Base-by-base conservation (phyloP, 2,113 vertebrate genomes). In the Tylochromis polylepis region DNA sequence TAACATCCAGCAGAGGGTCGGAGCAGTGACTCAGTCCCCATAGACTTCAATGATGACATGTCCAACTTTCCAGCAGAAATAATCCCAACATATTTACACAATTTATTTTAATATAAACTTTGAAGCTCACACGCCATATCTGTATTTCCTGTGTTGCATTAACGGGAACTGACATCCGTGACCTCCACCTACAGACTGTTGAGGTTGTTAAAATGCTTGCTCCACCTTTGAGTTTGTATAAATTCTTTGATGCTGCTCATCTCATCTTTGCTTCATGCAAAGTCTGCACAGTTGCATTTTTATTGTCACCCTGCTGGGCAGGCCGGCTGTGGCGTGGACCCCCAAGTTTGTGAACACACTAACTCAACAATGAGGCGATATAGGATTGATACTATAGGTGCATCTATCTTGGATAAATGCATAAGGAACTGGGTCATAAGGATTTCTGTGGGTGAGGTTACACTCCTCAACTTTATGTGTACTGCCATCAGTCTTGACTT, bases 101-200 rank as follows among this genome's bases (percentile, higher is more conserved):
- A 0, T 20, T 9, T 67, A 41, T 22, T 24, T 24, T 67, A 67
- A 18, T 38, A 65, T 31, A 65, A 65, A 38, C 60, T n/a, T 67
- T 0, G 62, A 0, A 0, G 20, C 62, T 67, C 0, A 7, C 60
- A 5, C n/a, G 11, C 34, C 34, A 3, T 14, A 65, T 65, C 60
- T 65, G 60, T 65, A 65, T 38, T 38, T 65, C 34, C 60, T 65
- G 60, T 65, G 18, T 18, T 65, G 60, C 60, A n/a, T n/a, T 38
- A 65, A 65, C 0, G 0, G 18, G 60, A 65, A 38, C 60, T 65
- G 60, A 38, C 60, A 65, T 18, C 2, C 38, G 60, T 38, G 0
- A 65, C 1, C 11, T 38, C 60, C 60, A 65, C 11, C 34, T 65
- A 0, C 60, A 12, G 6, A 65, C 18, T 65, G 60, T 65, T 65